Conservation (phyloP, 2,888 invertebrate species). For the Platerodrilus igneus region DNA sequence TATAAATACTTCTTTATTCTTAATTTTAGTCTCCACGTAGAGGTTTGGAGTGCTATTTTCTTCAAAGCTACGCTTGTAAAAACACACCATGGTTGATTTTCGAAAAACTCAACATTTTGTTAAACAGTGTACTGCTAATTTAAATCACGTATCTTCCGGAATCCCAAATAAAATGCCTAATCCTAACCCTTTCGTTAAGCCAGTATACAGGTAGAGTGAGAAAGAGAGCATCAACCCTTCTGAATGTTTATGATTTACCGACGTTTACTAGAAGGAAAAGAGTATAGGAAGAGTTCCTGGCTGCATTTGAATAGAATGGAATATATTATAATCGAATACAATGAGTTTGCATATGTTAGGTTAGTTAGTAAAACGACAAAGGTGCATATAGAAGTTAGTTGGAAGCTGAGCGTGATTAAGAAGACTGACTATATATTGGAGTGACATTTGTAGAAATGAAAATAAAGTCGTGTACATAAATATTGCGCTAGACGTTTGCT, state of each 20-base stretch:
- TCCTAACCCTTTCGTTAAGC: slow-evolving; percentile 29
- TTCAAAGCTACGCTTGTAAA: background rate
- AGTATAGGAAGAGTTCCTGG: slow-evolving; percentile 43
- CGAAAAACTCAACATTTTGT: too few relatives aligned
- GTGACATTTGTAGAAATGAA: too few relatives aligned
- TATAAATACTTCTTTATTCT: too few relatives aligned
- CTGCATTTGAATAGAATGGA: slow-evolving; percentile 41
- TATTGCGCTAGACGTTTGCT: too few relatives aligned
- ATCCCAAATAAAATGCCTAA: slow-evolving; percentile 26
- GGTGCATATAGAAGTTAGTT: slow-evolving; percentile 26
- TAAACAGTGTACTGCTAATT: slow-evolving; percentile 19
- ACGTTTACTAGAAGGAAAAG: slow-evolving; percentile 35
- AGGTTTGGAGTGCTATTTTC: background rate
- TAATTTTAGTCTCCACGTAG: too few relatives aligned
- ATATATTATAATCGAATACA: slow-evolving; percentile 42
- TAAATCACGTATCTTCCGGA: slow-evolving; percentile 30
- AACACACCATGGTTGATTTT: background rate
- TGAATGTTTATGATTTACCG: slow-evolving; percentile 16
- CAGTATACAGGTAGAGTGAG: slow-evolving; percentile 34
- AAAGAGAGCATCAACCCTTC: slow-evolving; percentile 28
- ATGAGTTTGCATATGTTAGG: slow-evolving; percentile 41
- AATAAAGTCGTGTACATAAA: too few relatives aligned
- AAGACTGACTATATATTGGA: too few relatives aligned
- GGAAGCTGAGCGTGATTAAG: slow-evolving; percentile 22
- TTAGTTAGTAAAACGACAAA: slow-evolving; percentile 34